Base-by-base conservation (phyloP, 2,113 vertebrate species). In the Donacobius atricapilla region DNA sequence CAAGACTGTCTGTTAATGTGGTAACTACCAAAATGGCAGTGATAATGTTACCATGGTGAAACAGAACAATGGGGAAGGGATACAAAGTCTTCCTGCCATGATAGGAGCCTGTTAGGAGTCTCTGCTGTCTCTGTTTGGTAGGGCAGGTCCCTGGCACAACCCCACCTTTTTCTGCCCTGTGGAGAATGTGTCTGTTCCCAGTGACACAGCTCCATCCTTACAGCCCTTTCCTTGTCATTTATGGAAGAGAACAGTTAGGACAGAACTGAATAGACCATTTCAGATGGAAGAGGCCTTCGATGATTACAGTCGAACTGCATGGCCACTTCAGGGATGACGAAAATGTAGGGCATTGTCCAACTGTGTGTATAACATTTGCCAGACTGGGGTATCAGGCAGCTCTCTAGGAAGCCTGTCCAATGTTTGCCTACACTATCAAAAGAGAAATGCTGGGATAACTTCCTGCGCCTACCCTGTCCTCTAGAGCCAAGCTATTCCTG, bases 1-100 rank as follows among this genome's bases (percentile, higher is more conserved):
- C 10, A 57, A 82, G 33, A 37, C 28, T 44, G 11, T 51, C 44
- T 65, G 64, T 37, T 54, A 15, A 47, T 78, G 40, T 77, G 27
- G 8, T 40, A 24, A 15, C 35, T 48, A 65, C 19, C 15, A n/a
- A 40, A 65, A 23, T 20, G 35, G 42, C 50, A 48, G 42, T 30
- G 13, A 6, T 37, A 2, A 7, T 25, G 23, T 6, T 39, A 7
- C 1, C 10, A 6, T 6, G 1, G 10, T n/a, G 31, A 48, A 37
- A 35, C 0, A 0, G 42, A 58, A 44, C 30, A 71, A 64, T 42
- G 68, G 15, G 20, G 40, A 87, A 88, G 54, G 56, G 70, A 45
- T n/a, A 70, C 39, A 37, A 54, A 61, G 44, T 42, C n/a, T 28
- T 70, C 21, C 31, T 0, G 1, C 11, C 15, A 11, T 19, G 2